A percentile compares a stretch with the other conserved stretches of the same genome.
Conservation (phyloP, 2,113 vertebrate species). For the Mionectes macconnelli region DNA sequence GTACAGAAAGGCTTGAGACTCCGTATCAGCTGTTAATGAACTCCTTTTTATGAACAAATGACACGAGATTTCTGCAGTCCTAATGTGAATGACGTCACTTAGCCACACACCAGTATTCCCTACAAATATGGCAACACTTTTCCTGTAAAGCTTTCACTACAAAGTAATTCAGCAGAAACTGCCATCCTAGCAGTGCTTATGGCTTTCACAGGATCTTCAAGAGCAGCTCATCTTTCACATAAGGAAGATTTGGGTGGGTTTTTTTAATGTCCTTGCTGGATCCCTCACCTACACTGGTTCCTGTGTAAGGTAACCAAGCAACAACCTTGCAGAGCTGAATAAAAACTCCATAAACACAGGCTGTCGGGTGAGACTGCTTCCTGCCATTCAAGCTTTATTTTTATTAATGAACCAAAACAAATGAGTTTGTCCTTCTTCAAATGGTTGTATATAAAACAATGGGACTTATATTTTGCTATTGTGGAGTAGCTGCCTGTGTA, state of each 20-base stretch:
- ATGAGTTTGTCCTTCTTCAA: slow-evolving; percentile 16
- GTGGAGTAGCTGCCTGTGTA: slow-evolving; percentile 54
- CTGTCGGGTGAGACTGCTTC: slow-evolving; percentile 18
- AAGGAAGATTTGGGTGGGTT: neutral
- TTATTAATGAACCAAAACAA: slow-evolving; percentile 45
- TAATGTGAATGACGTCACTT: slow-evolving; percentile 11
- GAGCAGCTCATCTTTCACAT: slow-evolving; percentile 4
- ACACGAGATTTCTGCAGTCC: neutral
- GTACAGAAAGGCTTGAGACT: neutral
- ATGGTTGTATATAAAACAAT: slow-evolving; percentile 23
- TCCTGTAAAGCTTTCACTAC: neutral
- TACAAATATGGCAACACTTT: neutral
- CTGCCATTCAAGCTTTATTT: slow-evolving; percentile 53
- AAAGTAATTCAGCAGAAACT: neutral
- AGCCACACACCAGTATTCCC: slow-evolving; percentile 12
- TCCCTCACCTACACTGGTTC: neutral
- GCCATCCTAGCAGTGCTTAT: neutral
- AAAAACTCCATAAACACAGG: neutral
- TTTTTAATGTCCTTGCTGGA: neutral
- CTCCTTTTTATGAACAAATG: neutral
- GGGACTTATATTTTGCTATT: slow-evolving; percentile 40
- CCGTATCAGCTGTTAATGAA: neutral
- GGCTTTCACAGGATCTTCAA: neutral
- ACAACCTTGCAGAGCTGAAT: neutral
- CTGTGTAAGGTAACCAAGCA: neutral